These are phyloP conservation scores for Ectobius pallidus DNA, from an alignment of 2,888 invertebrate genomes.

Conservation along the genomic window DNA sequence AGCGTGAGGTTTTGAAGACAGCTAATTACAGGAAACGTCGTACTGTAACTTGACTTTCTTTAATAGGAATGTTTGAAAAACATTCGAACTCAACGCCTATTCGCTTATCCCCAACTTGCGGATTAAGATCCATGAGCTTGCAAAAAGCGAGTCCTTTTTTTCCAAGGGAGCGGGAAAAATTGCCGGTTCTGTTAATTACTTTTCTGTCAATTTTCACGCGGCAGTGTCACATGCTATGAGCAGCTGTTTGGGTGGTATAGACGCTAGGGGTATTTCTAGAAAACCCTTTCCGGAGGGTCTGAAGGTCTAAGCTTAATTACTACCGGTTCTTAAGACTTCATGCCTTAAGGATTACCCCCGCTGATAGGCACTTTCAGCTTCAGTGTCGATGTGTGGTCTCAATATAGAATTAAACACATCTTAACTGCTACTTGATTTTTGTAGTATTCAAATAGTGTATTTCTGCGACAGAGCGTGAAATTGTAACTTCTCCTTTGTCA, in stretches of 20 bases:
- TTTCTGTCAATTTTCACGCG: conserved; percentile 18
- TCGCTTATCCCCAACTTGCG: not conserved
- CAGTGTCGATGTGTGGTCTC: not conserved
- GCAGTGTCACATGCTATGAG: not conserved
- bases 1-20: too few relatives aligned
- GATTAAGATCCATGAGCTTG: conserved; percentile 17
- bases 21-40: too few relatives aligned
- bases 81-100: too few relatives aligned
- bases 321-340: conserved; percentile 12
- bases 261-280: not conserved
- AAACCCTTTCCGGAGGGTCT: not conserved
- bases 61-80: too few relatives aligned
- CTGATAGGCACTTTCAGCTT: not conserved
- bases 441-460: too few relatives aligned
- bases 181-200: conserved; percentile 10
- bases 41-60: too few relatives aligned
- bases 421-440: too few relatives aligned
- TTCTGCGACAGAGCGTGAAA: too few relatives aligned
- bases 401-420: not conserved
- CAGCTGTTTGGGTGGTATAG: conserved; percentile 14
- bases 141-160: conserved; percentile 4
- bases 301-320: conserved; percentile 2
- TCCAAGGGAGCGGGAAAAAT: not conserved
- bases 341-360: conserved; percentile 12
- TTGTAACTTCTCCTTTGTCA: too few relatives aligned